Percentiles rank a stretch among this genome's conserved stretches.
These are phyloP conservation scores for Tragelaphus scriptus DNA, from an alignment of 2,113 vertebrate genomes.

Conservation along the genomic window DNA sequence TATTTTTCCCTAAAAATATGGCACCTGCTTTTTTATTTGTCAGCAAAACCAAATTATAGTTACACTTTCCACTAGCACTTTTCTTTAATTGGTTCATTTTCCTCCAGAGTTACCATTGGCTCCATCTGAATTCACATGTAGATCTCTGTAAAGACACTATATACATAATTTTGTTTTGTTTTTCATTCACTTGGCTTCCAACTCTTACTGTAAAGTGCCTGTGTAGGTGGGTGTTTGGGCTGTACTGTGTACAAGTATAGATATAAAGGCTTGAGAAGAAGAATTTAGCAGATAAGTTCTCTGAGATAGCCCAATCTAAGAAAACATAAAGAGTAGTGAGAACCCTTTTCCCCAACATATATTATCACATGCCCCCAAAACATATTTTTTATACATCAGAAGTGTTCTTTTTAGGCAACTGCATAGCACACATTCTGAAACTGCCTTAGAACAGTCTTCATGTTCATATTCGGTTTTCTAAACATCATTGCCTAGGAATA, in stretches of 20 bases:
- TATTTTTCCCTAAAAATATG: conserved; percentile 4
- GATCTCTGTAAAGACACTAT: conserved; percentile 25
- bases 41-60: conserved; percentile 33
- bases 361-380: background rate
- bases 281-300: conserved; percentile 57
- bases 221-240: conserved; percentile 55
- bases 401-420: conserved; percentile 29
- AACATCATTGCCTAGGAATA: conserved; percentile 33
- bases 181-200: conserved; percentile 39
- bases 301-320: conserved; percentile 48
- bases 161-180: conserved; percentile 52
- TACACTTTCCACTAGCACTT: conserved; percentile 3
- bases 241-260: background rate
- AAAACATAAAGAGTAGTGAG: conserved; percentile 27
- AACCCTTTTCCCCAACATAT: conserved; percentile 34
- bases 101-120: background rate
- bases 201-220: conserved; percentile 54
- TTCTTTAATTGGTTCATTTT: conserved; percentile 33
- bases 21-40: conserved; percentile 37
- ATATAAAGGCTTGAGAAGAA: conserved; percentile 38
- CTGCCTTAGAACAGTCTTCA: conserved; percentile 37
- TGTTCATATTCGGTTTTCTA: conserved; percentile 32
- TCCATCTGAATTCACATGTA: conserved; percentile 20
- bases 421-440: conserved; percentile 10
- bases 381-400: conserved; percentile 23